Percentiles rank a stretch among this genome's conserved stretches.
phyloP scores from a whole-genome alignment of 2,888 invertebrate genomes.

The Leptodirus hochenwartii region DNA sequence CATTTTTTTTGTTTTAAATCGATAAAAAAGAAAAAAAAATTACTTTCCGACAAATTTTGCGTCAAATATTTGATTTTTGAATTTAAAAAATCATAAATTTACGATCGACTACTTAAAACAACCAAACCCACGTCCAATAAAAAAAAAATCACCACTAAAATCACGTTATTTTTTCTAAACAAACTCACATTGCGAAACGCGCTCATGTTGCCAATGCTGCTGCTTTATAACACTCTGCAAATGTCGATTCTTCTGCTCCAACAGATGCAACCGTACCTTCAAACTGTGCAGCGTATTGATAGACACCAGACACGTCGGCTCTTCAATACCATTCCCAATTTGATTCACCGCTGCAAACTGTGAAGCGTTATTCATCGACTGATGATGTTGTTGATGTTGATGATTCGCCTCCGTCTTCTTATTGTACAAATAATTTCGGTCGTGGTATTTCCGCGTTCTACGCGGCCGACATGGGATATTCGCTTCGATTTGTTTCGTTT shows the following conservation, averaged over 20 bases:
- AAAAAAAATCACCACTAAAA: background rate
- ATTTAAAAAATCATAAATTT: too few relatives aligned
- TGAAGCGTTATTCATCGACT: too few relatives aligned
- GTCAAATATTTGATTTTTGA: too few relatives aligned
- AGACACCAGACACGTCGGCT: slow-evolving; percentile 19
- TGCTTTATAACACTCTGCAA: slow-evolving; percentile 41
- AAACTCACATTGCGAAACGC: slow-evolving; percentile 40
- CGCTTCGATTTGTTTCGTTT: slow-evolving; percentile 13
- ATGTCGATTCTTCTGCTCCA: slow-evolving; percentile 43
- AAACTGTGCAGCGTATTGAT: slow-evolving; percentile 21
- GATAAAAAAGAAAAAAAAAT: too few relatives aligned
- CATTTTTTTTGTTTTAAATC: too few relatives aligned
- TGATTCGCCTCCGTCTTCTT: slow-evolving; percentile 19
- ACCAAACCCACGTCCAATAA: background rate
- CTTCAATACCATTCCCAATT: slow-evolving; percentile 7
- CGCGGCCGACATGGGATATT: slow-evolving; percentile 23
- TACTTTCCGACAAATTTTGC: too few relatives aligned
- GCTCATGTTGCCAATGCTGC: slow-evolving; percentile 44
- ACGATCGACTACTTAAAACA: too few relatives aligned
- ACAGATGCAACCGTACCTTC: slow-evolving; percentile 23
- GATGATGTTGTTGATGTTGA: too few relatives aligned
- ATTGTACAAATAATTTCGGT: slow-evolving; percentile 19
- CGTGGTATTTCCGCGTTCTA: slow-evolving; percentile 24
- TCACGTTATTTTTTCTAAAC: background rate
- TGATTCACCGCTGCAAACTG: too few relatives aligned